These are phyloP conservation scores for Progne subis DNA, from an alignment of 2,113 vertebrate species.

Conservation along the genomic window DNA sequence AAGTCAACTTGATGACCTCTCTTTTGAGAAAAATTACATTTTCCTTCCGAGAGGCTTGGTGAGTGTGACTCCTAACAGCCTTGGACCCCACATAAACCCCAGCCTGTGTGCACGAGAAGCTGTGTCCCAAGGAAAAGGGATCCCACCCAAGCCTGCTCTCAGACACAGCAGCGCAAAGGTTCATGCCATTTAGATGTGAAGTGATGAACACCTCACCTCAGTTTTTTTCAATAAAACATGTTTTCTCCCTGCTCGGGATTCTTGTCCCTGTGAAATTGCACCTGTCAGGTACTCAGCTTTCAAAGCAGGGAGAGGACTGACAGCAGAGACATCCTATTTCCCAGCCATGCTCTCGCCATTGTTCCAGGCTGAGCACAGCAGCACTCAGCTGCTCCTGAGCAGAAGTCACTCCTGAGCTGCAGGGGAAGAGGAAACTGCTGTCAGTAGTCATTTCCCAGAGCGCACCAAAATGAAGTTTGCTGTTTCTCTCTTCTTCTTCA, in stretches of 20 bases:
- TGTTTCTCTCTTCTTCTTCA: background rate
- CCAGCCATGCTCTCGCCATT: background rate
- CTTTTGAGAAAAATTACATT: background rate
- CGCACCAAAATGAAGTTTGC: background rate
- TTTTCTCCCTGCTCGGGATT: background rate
- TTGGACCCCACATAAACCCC: background rate
- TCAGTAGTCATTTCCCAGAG: background rate
- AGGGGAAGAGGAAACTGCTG: background rate
- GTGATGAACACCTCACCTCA: background rate
- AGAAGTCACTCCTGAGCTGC: background rate
- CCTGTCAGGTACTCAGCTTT: background rate
- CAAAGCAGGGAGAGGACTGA: background rate
- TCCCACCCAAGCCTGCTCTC: background rate
- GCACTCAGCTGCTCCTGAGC: background rate
- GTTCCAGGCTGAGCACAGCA: background rate
- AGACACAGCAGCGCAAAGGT: background rate
- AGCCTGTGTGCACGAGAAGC: rapidly evolving
- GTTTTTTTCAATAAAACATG: background rate
- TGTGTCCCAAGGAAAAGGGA: background rate
- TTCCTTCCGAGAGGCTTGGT: background rate
- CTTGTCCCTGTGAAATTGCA: background rate
- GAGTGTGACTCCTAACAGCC: background rate
- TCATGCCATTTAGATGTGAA: background rate
- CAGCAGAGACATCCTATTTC: background rate
- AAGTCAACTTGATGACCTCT: background rate